Percentiles rank a stretch among this genome's conserved stretches.
phyloP scores from a whole-genome alignment of 2,888 invertebrate genomes.

The Brachypterus glaber region DNA sequence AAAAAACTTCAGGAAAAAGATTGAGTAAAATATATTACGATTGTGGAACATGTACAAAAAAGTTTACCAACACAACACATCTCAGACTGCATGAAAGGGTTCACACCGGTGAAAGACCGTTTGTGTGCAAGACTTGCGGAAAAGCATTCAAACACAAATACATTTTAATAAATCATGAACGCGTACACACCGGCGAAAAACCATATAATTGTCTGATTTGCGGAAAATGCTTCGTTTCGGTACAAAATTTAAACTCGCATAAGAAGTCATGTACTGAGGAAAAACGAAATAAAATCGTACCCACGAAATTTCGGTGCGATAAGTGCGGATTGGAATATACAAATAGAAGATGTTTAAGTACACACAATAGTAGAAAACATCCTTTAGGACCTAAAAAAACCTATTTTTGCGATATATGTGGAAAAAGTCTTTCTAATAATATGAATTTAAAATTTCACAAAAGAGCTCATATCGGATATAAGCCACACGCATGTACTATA shows the following conservation, averaged over 20 bases:
- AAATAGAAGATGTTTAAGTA: slow-evolving; percentile 11
- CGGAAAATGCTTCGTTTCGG: not conserved
- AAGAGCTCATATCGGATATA: slow-evolving; percentile 29
- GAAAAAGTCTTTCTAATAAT: slow-evolving; percentile 42
- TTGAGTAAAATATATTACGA: no score
- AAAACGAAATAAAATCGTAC: no score
- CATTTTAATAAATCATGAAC: not conserved
- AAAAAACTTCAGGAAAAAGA: no score
- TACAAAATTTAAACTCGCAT: no score
- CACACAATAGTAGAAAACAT: slow-evolving; percentile 8
- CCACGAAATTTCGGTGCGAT: slow-evolving; percentile 15
- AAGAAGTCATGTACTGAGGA: no score
- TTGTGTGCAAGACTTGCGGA: no score
- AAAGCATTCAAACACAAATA: no score
- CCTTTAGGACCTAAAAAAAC: not conserved
- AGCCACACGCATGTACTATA: slow-evolving; percentile 26
- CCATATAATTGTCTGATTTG: slow-evolving; percentile 5
- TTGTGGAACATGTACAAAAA: no score
- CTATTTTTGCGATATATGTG: slow-evolving; percentile 21
- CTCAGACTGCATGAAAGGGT: slow-evolving; percentile 44
- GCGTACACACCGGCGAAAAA: slow-evolving; percentile 21
- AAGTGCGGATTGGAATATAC: slow-evolving; percentile 12
- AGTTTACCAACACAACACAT: no score
- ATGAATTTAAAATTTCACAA: slow-evolving; percentile 28
- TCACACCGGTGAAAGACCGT: no score